A percentile compares a stretch with the other conserved stretches of the same genome.
These are phyloP conservation scores for Drosophila persimilis DNA, from an alignment of 1,140 invertebrate species.

Conservation along the genomic window DNA sequence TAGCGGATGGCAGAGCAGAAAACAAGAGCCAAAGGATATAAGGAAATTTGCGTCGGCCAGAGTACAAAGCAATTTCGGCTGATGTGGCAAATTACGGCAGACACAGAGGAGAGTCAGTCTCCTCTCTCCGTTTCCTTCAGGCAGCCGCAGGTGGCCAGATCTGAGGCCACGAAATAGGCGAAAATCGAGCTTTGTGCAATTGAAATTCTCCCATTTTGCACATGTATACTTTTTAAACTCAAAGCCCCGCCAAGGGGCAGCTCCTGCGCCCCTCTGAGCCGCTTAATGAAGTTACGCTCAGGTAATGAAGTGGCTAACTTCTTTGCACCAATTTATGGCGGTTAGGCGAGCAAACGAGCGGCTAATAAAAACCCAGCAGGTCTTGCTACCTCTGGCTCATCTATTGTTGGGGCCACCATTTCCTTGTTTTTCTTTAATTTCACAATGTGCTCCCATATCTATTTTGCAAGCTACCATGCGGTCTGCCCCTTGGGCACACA, in stretches of 20 bases:
- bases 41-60: conserved; percentile 25
- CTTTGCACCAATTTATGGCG: conserved; percentile 66
- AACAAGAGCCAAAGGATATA: conserved; percentile 40
- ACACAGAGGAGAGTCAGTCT: conserved; percentile 14
- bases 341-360: conserved; percentile 22
- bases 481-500: conserved; percentile 12
- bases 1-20: background rate
- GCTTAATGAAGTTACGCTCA: conserved; percentile 67
- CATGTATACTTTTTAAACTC: conserved; percentile 59
- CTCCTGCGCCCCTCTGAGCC: conserved; percentile 16
- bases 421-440: conserved; percentile 54
- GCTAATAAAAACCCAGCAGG: conserved; percentile 29
- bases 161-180: conserved; percentile 27
- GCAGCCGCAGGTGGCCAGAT: background rate
- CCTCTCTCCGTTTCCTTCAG: background rate
- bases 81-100: conserved; percentile 37
- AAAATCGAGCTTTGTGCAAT: conserved; percentile 53
- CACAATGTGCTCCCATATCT: conserved; percentile 24
- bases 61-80: conserved; percentile 44
- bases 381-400: conserved; percentile 4
- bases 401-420: background rate
- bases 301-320: conserved; percentile 73
- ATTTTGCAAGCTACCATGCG: conserved; percentile 30
- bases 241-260: conserved; percentile 27
- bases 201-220: conserved; percentile 44